Conservation (phyloP, 2,888 invertebrate genomes). For the Argyresthia goedartella region DNA sequence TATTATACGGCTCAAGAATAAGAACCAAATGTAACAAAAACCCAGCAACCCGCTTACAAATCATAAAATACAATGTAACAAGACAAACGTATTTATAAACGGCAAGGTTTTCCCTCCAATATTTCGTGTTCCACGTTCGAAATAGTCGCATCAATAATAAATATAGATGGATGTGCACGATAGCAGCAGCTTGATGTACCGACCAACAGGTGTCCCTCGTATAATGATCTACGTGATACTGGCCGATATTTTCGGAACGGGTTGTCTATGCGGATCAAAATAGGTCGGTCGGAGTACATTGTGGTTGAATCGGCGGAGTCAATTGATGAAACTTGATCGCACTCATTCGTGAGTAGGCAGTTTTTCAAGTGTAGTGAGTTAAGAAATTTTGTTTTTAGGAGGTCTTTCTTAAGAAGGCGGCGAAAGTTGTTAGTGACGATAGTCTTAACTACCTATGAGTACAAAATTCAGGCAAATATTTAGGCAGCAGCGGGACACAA, state of each 20-base stretch:
- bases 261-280: conserved; percentile 7
- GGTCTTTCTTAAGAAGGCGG: too few species aligned
- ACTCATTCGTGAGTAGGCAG: too few species aligned
- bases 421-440: too few species aligned
- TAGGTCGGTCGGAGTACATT: conserved; percentile 6
- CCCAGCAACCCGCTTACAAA: background rate
- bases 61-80: background rate
- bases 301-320: background rate
- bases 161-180: conserved; percentile 7
- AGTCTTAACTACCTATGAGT: too few species aligned
- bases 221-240: conserved; percentile 11
- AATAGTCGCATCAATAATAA: conserved; percentile 7
- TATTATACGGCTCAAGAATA: background rate
- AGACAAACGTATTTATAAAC: too few species aligned
- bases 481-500: too few species aligned
- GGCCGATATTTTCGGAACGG: conserved; percentile 2
- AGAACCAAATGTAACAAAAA: background rate
- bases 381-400: too few species aligned
- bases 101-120: too few species aligned
- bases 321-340: too few species aligned
- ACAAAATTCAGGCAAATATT: too few species aligned
- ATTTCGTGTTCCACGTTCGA: background rate
- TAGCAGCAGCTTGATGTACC: conserved; percentile 10
- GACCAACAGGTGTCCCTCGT: conserved; percentile 12
- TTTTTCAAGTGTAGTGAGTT: too few species aligned